Base-by-base conservation (phyloP, 2,797 vertebrate genomes). In the Orestias chungarensis region DNA sequence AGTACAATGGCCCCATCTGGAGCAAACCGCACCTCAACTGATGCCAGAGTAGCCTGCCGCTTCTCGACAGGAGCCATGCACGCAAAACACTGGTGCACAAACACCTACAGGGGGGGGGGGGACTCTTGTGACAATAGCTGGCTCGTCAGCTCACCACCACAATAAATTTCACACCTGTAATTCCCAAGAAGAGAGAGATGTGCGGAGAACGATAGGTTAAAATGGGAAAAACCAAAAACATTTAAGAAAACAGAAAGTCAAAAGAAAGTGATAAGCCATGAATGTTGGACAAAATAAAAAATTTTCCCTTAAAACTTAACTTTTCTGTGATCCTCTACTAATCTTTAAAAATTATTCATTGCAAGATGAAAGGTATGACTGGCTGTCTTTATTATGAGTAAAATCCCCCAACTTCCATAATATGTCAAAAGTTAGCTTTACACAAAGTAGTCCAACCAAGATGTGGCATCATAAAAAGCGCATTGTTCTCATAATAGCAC, bases 1-100 rank as follows among this genome's bases (percentile, higher is more conserved):
- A 77, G 89, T 78, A 93, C 94, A 94, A 94, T 91, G 92, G 93
- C 82, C 93, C 93, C 93, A 94, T 95, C 93, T 95, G 93, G 92
- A 92, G 88, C 65, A 8, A 85, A 74, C 77, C 74, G 71, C 76
- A 86, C 85, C 88, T 86, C 84, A 42, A 71, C 87, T 81, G 76
- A 82, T 88, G 91, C 87, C 89, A 84, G 85, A 88, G 82, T 82
- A 84, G 86, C 88, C 87, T 69, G 76, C 87, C 84, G 84, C 78
- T 78, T 64, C 49, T 85, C 82, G 66, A 78, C 76, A 70, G 71
- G 74, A 77, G 49, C 66, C 68, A 67, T 0, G 70, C 85, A 85
- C 52, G n/a, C 54, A 43, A 70, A n/a, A 50, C 61, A 64, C 27
- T 46, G 31, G 7, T 64, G 29, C 3, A 20, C 25, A 49, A 31